Evolutionary conservation across 92 coral and sea anemone genomes (phyloP).

Genomic region (Blastomussa wellsi): DNA sequence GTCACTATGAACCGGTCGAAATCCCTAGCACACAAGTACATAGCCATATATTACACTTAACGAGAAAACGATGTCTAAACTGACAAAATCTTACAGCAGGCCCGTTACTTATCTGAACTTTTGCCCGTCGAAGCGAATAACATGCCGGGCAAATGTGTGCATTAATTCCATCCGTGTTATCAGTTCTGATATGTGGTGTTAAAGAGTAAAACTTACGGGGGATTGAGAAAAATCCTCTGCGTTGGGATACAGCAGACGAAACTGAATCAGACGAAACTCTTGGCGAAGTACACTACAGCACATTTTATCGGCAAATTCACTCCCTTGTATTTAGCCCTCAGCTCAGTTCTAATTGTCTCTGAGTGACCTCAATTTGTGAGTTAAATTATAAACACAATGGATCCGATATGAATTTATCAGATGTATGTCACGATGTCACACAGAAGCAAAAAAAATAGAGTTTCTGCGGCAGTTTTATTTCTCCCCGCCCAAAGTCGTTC

Average conservation of each 20-base stretch:
- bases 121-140: background rate
- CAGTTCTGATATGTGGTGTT: background rate
- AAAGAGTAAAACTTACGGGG: conserved; percentile 55
- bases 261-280: conserved; percentile 68
- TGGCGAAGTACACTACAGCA: conserved; percentile 7
- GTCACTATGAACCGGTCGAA: no score
- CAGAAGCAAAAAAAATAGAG: no score
- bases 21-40: no score
- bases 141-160: background rate
- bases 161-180: background rate
- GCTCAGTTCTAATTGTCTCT: background rate
- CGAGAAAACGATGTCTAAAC: no score
- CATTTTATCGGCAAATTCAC: background rate
- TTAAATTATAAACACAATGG: no score
- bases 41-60: no score
- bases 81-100: no score
- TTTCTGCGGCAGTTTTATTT: no score
- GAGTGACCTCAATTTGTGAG: no score
- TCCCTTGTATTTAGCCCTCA: background rate
- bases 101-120: background rate
- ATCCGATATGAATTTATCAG: no score
- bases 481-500: no score
- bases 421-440: no score
- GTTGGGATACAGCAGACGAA: conserved; percentile 55
- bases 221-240: conserved; percentile 75